phyloP scores from a whole-genome alignment of 2,113 vertebrate genomes.

The Poeciliopsis turrubarensis region DNA sequence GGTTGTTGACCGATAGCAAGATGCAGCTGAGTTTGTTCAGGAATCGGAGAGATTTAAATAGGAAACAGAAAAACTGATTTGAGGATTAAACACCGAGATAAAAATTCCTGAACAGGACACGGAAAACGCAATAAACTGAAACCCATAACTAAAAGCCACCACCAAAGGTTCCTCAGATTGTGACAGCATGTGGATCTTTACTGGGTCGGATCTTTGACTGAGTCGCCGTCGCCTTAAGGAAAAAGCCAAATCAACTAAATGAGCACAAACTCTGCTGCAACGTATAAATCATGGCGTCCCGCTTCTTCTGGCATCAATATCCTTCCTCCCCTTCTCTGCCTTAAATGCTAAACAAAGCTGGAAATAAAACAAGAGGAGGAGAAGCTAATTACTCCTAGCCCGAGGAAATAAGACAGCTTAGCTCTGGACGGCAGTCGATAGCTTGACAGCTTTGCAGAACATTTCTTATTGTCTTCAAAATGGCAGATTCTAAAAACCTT shows the following conservation, averaged over 20 bases:
- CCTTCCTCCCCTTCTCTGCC: conserved; percentile 3
- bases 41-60: no score
- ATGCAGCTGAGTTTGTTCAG: no score
- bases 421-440: conserved; percentile 16
- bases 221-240: neutral
- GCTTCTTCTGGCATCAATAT: conserved; percentile 6
- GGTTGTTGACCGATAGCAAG: neutral
- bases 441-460: conserved; percentile 15
- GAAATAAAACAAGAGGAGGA: conserved; percentile 33
- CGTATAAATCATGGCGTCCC: conserved; percentile 15
- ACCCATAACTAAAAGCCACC: neutral
- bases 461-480: conserved; percentile 7
- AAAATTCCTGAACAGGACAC: no score
- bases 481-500: neutral
- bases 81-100: no score
- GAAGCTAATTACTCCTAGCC: neutral
- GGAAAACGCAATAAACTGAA: neutral
- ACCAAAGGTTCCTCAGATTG: neutral
- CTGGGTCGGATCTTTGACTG: neutral
- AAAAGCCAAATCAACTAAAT: neutral
- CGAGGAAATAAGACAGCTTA: conserved; percentile 17
- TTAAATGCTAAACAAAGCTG: conserved; percentile 16
- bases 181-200: neutral
- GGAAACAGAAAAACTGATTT: no score
- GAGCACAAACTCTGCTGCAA: neutral